Evolutionary conservation across 2,113 vertebrate species (phyloP), one percentile per base, ranked within the genome.

Genomic region (Aix galericulata): DNA sequence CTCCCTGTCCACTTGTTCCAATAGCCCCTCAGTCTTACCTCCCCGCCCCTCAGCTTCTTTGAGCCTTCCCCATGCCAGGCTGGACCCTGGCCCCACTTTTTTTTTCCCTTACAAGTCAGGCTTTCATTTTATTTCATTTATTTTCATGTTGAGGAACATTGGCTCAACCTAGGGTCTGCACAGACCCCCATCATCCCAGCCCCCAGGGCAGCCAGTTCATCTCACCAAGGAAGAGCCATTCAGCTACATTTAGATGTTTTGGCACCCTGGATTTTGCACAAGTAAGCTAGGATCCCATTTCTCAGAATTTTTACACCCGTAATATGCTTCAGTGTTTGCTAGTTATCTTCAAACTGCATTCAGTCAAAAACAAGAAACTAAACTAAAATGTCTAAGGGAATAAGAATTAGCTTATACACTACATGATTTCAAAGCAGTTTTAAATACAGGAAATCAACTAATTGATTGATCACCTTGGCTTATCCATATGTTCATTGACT

Each of bases 141-240:
- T 74, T 50, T 73, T 9, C 23, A 8, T 4, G 31, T 44, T 52
- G 36, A 71, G 63, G 42, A 63, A 36, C 22, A 6, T 2, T 21
- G 38, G 46, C 29, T 36, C 55, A 52, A 44, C 42, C 34, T 9
- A 14, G 7, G 29, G 44, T 56, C 74, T 63, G 42, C 17, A 40
- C 23, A 32, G 29, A 46, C 0, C 29, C 10, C 14, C 15, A 15
- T 8, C 2, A 0, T 50, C 25, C 27, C 48, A 18, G n/a, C 44
- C 64, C 17, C 56, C 50, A 25, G 42, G 52, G 27, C 32, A 58
- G 60, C 22, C 17, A 16, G 34, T 78, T 44, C 40, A 6, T 17
- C 73, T 52, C 4, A 40, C 42, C 68, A 40, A 59, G 48, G 62
- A 79, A 56, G 29, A 69, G 25, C 55, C 2, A 0, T 64, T 53